These are phyloP conservation scores for Arctocebus calabarensis DNA, from an alignment of 2,797 vertebrate species.

Conservation along the genomic window DNA sequence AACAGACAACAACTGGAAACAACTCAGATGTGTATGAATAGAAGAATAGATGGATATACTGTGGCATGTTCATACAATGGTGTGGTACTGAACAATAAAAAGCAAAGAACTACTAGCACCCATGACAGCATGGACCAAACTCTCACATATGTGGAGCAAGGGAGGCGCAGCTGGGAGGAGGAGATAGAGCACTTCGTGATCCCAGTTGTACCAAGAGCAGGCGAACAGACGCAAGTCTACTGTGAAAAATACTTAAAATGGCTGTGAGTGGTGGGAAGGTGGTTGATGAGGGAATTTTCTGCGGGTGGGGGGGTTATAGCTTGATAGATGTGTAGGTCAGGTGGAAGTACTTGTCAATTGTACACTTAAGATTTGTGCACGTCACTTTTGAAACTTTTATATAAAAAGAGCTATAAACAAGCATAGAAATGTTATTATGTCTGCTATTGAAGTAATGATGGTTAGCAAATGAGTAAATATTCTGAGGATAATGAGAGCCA, in stretches of 20 bases:
- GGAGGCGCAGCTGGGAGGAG: neutral
- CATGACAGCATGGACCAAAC: too few relatives aligned
- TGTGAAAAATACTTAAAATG: neutral
- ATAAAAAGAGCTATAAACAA: neutral
- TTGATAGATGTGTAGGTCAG: neutral
- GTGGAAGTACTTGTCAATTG: neutral
- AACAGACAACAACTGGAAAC: neutral
- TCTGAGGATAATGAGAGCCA: neutral
- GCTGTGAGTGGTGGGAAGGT: neutral
- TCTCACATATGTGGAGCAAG: neutral
- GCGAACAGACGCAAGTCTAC: neutral
- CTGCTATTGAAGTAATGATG: neutral
- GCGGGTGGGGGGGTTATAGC: neutral
- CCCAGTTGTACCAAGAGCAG: neutral
- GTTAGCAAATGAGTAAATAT: neutral
- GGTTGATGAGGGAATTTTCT: neutral
- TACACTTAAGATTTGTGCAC: neutral
- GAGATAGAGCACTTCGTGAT: neutral
- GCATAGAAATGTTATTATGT: neutral
- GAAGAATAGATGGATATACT: neutral
- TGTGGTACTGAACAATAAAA: neutral
- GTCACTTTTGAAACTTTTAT: neutral
- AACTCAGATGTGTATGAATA: neutral
- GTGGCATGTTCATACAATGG: neutral
- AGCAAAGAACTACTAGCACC: neutral